Evolutionary conservation across 2,113 vertebrate species (phyloP), one percentile per base, ranked within the genome.

Genomic region (Vulpes vulpes): DNA sequence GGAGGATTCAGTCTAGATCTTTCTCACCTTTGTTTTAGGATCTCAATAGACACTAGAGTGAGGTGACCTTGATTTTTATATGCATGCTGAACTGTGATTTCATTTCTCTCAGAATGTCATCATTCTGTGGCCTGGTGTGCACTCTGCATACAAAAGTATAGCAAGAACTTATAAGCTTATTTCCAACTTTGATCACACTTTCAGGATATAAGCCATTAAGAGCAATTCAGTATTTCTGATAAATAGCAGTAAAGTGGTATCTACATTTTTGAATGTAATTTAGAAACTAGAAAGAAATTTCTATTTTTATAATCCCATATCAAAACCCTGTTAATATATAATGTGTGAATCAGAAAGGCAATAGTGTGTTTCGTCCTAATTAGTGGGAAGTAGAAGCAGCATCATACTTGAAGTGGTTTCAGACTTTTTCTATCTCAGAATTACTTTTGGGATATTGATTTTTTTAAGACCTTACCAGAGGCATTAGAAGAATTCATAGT

Each of bases 231-330:
- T 53, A 71, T 91, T 96, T 78, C 62, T 94, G 55, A 91, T 96
- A 88, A 96, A 95, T 92, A 96, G 60, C 55, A 11, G 12, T 43
- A 91, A 88, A 94, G 22, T 51, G 22, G 30, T 86, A 1, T 57
- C 81, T 85, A 67, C 10, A 62, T 76, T 97, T 95, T 89, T 88
- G 19, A 71, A 95, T 95, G 11, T 53, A 91, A 93, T 95, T 97
- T 81, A 96, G 76, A 92, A 96, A 83, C 78, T 83, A 95, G 32
- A 88, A 89, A 91, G 91, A 89, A 95, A 51, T 19, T 88, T 96
- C 92, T 94, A 89, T 96, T 96, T 97, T 92, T 95, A 88, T 84
- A 95, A 86, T 90, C n/a, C 71, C 60, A 23, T 88, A 91, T 94
- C 81, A 97, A 84, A 97, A 79, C 11, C 67, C 85, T 96, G 69